Evolutionary conservation across 2,797 vertebrate genomes (phyloP).

Genomic region (Alosa sapidissima): DNA sequence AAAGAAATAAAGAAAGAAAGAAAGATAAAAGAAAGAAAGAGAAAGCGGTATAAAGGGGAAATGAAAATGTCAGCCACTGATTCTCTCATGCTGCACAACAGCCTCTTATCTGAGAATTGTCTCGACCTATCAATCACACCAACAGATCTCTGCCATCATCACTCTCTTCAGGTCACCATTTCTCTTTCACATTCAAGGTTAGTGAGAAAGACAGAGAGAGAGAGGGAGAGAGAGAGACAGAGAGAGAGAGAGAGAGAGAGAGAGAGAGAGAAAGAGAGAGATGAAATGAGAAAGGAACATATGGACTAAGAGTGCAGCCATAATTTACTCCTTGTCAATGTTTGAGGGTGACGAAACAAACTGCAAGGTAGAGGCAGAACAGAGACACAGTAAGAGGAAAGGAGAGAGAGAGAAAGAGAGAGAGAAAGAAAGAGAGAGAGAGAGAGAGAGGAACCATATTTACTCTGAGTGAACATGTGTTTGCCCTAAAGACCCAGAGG

Average conservation of each 20-base stretch:
- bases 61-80: not conserved
- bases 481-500: not conserved
- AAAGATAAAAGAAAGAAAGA: not conserved
- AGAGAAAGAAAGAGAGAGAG: not conserved
- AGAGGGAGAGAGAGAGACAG: slow-evolving; percentile 3
- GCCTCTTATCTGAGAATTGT: not conserved
- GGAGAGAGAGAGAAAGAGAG: not conserved
- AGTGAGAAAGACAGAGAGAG: not conserved
- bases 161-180: not conserved
- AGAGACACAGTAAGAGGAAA: too few species aligned
- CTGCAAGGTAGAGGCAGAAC: not conserved
- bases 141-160: not conserved
- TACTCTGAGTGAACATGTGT: not conserved
- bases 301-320: not conserved
- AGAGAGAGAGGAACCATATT: not conserved
- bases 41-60: not conserved
- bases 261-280: not conserved
- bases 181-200: not conserved
- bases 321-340: not conserved
- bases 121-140: not conserved
- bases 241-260: not conserved
- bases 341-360: not conserved
- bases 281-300: not conserved
- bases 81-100: not conserved
- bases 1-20: not conserved